Conservation (phyloP, 2,797 vertebrate genomes). For the Sebastolobus altivelis region DNA sequence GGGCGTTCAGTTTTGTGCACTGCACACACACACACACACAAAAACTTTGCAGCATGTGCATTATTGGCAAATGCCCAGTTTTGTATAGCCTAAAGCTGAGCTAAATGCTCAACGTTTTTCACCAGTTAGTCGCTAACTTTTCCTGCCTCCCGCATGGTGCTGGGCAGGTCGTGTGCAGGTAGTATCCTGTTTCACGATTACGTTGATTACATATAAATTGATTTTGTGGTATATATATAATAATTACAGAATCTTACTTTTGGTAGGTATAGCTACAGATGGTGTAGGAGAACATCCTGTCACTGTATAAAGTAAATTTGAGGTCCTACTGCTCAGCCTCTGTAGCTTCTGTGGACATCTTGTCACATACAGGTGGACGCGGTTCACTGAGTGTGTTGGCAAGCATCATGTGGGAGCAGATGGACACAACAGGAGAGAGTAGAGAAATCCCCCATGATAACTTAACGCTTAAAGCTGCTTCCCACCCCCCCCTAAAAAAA, state of each 20-base stretch:
- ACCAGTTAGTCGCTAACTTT: not conserved
- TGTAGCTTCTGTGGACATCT: not conserved
- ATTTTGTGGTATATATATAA: not conserved
- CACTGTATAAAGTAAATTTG: not conserved
- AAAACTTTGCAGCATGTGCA: not conserved
- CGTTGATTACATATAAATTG: too few species aligned
- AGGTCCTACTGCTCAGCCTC: not conserved
- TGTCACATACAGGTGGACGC: constrained; percentile 1
- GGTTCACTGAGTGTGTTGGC: constrained; percentile 15
- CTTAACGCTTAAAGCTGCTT: constrained; percentile 31
- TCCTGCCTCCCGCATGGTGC: not conserved
- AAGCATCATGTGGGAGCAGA: constrained; percentile 1
- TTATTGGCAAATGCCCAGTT: not conserved
- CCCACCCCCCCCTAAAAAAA: not conserved
- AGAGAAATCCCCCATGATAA: constrained; percentile 35
- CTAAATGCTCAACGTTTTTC: not conserved
- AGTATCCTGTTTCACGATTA: too few species aligned
- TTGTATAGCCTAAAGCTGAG: too few species aligned
- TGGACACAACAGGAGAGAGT: constrained; percentile 18
- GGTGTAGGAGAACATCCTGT: not conserved
- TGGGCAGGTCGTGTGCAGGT: not conserved
- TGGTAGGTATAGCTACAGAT: not conserved
- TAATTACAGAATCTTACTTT: not conserved
- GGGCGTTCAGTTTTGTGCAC: not conserved
- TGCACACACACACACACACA: not conserved